Base-by-base conservation (phyloP, 2,797 vertebrate species). In the Adrianichthys oophorus region DNA sequence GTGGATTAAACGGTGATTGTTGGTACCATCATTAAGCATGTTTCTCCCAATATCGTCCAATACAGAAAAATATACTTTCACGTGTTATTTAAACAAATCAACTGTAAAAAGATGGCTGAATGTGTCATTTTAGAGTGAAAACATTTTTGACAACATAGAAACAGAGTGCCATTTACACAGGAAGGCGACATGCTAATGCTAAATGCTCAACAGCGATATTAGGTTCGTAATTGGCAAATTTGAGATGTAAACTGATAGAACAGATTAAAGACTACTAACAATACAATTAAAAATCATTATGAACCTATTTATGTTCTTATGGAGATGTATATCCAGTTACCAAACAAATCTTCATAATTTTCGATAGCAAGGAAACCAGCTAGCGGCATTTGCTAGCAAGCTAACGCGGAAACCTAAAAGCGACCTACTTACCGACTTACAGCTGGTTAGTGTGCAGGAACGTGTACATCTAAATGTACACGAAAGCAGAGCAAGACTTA, bases 391-490 rank as follows among this genome's bases (percentile, higher is more conserved):
- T 50, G 64, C 62, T 76, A 82, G 59, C 72, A 44, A 21, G 70
- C 69, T 74, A 77, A 32, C 62, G 37, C 5, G 56, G 21, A 73
- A 81, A 74, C 80, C 49, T 50, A 41, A 52, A 65, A 76, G 71
- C 75, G 71, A 82, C 65, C 68, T 76, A 84, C 88, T 86, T 61
- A 89, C 88, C 79, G 65, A 75, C 70, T 82, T 66, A 84, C 78
- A 67, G 80, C 52, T 49, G 65, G 59, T 52, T 48, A 64, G 62
- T 68, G 42, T 59, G 52, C 64, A 51, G 66, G 62, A 75, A 62
- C 59, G 56, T 19, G 77, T 70, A 73, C 57, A 42, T 37, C 75
- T 72, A 47, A 68, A 44, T 58, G 64, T 69, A 81, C 77, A 81
- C 72, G 76, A 51, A 81, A 79, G 75, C 71, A 75, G 72, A 76